A percentile compares a stretch with the other conserved stretches of the same genome.
These are phyloP conservation scores for Heliocidaris erythrogramma DNA, from an alignment of 35 echinoderm and acorn worm genomes.

Conservation along the genomic window DNA sequence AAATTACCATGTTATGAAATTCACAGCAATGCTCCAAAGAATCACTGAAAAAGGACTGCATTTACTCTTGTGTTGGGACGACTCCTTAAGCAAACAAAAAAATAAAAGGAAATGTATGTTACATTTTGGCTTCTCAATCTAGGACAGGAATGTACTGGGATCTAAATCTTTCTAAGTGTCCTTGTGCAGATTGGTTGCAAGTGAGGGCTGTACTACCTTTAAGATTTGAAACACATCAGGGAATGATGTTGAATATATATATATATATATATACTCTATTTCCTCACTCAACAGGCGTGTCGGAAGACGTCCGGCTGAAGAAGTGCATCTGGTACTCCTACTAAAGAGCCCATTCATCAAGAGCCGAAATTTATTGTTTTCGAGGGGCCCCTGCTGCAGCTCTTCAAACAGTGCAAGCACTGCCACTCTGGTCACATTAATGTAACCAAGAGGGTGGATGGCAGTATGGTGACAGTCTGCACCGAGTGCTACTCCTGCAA, in stretches of 20 bases:
- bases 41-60: too few relatives aligned
- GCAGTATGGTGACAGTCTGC: background rate
- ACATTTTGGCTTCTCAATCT: too few relatives aligned
- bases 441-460: constrained; percentile 11
- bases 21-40: too few relatives aligned
- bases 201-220: too few relatives aligned
- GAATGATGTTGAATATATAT: background rate
- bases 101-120: too few relatives aligned
- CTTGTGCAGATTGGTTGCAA: too few relatives aligned
- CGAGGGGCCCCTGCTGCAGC: constrained; percentile 29
- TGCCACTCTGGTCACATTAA: background rate
- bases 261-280: background rate
- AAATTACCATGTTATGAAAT: too few relatives aligned
- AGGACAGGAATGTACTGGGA: too few relatives aligned
- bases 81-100: too few relatives aligned
- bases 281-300: background rate
- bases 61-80: too few relatives aligned
- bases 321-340: background rate
- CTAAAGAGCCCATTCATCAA: background rate
- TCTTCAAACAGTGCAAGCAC: background rate
- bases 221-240: background rate
- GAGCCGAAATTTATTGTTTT: constrained; percentile 68
- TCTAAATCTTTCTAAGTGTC: too few relatives aligned
- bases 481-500: constrained; percentile 23
- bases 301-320: background rate